Percentiles rank a stretch among this genome's conserved stretches.
phyloP scores from a whole-genome alignment of 92 coral and sea anemone species.

The Porites rus region DNA sequence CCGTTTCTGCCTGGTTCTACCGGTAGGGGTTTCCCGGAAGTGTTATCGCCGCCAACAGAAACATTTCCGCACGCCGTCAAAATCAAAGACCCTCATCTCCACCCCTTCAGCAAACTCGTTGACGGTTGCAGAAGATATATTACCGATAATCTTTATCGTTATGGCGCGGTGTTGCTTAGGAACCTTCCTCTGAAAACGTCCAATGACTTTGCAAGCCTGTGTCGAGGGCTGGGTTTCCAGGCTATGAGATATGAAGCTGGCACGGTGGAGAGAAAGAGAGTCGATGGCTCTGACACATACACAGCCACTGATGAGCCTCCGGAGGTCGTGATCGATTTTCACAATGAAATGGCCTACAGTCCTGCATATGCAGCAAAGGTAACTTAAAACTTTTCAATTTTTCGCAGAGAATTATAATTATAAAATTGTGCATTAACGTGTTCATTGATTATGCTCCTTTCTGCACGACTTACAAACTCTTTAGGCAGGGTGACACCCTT shows the following conservation, averaged over 20 bases:
- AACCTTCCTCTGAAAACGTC: conserved; percentile 73
- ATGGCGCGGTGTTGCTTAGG: conserved; percentile 83
- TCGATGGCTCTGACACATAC: conserved; percentile 66
- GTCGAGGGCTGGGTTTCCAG: conserved; percentile 67
- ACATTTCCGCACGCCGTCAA: conserved; percentile 79
- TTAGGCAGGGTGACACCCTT: too few species aligned
- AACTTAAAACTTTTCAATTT: neutral
- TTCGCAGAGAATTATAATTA: too few species aligned
- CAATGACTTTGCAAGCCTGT: conserved; percentile 74
- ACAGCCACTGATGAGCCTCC: conserved; percentile 95
- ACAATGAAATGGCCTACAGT: conserved; percentile 94
- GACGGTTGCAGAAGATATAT: conserved; percentile 43
- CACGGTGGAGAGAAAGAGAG: conserved; percentile 73
- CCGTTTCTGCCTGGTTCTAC: conserved; percentile 84
- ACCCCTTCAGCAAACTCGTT: conserved; percentile 35
- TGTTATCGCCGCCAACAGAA: conserved; percentile 67
- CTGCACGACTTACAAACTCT: too few species aligned
- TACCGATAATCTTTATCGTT: conserved; percentile 53
- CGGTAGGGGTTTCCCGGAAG: conserved; percentile 75
- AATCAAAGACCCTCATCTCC: conserved; percentile 52
- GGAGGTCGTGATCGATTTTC: conserved; percentile 75
- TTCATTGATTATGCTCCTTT: too few species aligned
- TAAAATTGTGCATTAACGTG: too few species aligned
- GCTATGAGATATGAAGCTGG: conserved; percentile 91
- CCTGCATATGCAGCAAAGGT: conserved; percentile 87